Conservation (phyloP, 2,113 vertebrate genomes). For the Cairina moschata region DNA sequence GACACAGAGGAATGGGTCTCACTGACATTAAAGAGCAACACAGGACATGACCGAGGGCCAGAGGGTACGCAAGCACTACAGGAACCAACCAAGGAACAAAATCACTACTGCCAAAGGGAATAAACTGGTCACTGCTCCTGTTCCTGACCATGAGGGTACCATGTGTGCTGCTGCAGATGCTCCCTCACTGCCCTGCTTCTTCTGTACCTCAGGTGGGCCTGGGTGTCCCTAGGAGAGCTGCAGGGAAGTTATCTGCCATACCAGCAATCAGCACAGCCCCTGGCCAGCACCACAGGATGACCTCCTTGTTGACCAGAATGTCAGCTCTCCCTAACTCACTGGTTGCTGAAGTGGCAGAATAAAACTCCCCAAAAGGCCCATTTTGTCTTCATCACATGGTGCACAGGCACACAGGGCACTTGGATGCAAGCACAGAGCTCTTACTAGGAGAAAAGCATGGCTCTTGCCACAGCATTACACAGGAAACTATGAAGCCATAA, state of each 20-base stretch:
- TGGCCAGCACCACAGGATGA: rapidly evolving
- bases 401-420: neutral
- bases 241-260: rapidly evolving
- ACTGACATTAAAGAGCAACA: no score
- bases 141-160: neutral
- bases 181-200: neutral
- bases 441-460: neutral
- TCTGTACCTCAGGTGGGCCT: no score
- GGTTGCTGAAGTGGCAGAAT: neutral
- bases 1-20: neutral
- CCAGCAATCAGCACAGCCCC: neutral
- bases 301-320: neutral
- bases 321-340: neutral
- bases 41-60: neutral
- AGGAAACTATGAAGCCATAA: neutral
- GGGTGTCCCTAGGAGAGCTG: neutral
- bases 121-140: neutral
- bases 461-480: no score
- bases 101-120: neutral
- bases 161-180: neutral
- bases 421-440: neutral
- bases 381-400: neutral
- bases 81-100: neutral
- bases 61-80: neutral
- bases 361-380: neutral